Base-by-base conservation (phyloP, 2,797 vertebrate species). In the Epinephelus coioides region DNA sequence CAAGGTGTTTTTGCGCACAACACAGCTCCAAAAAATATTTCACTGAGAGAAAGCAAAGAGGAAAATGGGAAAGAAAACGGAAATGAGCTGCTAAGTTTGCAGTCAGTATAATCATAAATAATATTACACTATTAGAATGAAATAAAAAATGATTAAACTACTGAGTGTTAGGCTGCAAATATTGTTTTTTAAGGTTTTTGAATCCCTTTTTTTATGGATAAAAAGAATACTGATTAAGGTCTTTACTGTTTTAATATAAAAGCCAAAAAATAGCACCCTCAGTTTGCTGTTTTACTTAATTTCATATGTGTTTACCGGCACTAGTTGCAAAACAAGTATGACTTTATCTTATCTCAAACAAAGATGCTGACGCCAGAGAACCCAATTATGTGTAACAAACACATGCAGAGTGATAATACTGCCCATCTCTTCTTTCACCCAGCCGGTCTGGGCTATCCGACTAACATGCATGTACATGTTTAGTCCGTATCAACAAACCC, bases 381-480 rank as follows among this genome's bases (percentile, higher is more conserved):
- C 40, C 72, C 38, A 79, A 72, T 73, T 59, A 83, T 44, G 78
- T 69, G 63, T 44, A 56, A 66, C 30, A 68, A 82, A 79, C 64
- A 47, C 38, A 34, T 46, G 59, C 59, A 14, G 25, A 65, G 74
- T 4, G 30, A 69, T 69, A 68, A 62, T 43, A 15, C 50, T 81
- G 82, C 34, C 59, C 61, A 69, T 53, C 73, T 69, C 68, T 83
- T 56, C 62, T 76, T 57, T 74, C 54, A 71, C 61, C 66, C 75
- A 62, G 46, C 50, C 70, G 79, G 76, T 82, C 54, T 44, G 75
- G 44, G 57, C 77, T 81, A 38, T 84, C 46, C 49, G 55, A 83
- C 76, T 63, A 78, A 87, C 88, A 91, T 82, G 80, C 71, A 80
- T 82, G 72, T 89, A 84, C 87, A 88, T 89, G 90, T 89, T 86